Base-by-base conservation (phyloP, 1,140 invertebrate genomes). In the Lasioglossum albipes region DNA sequence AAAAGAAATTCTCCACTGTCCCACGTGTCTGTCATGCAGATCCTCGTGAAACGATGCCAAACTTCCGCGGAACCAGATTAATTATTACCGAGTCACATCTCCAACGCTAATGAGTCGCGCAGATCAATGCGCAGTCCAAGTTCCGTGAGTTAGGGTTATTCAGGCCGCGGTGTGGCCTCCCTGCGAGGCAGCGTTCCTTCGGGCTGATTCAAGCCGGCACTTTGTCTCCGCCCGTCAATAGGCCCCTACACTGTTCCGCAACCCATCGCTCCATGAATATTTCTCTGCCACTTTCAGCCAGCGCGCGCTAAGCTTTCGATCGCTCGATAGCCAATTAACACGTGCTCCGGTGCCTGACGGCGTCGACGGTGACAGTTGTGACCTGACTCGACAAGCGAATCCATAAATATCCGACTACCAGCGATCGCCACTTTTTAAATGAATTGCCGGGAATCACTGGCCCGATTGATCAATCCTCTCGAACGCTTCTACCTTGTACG, bases 81-180 rank as follows among this genome's bases (percentile, higher is more conserved):
- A 75, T 75, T 75, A 75, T 75, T 68, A 54, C 31, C n/a, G 13
- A 16, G 64, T 6, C 52, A 22, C n/a, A 45, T 69, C 49, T 16
- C 16, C 16, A 27, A 16, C 36, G 49, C 49, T n/a, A 69, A 68
- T 49, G 74, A 68, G 49, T 45, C 49, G 49, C 49, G 49, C 36
- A 16, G 65, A 52, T 67, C 62, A 22, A 67, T 75, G 73, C 5
- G 73, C 5, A 27, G 45, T 75, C 36, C 13, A 22, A 54, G 16
- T 69, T 68, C 3, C n/a, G 31, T 18, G 4, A 27, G 49, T 57
- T 69, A 57, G 18, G 36, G 36, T 68, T 66, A 69, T 76, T 42
- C 36, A n/a, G 52, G 36, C 6, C 16, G 10, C 41, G 49, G 54
- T 76, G 54, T 68, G 42, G 42, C 22, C 54, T 42, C n/a, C 31